Evolutionary conservation across 2,797 vertebrate genomes (phyloP), one percentile per base, ranked within the genome.

Genomic region (Cetoscarus ocellatus): DNA sequence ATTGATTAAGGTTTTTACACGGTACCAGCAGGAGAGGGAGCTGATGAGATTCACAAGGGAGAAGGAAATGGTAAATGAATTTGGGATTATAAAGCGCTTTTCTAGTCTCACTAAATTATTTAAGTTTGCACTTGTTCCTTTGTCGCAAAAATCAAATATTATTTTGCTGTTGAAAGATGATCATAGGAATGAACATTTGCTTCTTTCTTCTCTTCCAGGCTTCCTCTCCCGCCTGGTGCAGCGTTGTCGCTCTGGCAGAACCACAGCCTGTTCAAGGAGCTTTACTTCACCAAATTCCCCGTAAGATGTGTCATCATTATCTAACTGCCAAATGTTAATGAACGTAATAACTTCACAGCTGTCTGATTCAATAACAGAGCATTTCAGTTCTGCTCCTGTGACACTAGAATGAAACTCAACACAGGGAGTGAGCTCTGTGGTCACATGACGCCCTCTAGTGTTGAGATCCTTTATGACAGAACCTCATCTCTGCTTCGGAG

Each of bases 231-330:
- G 60, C 98, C 97, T 8, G 97, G 97, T 49, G 93, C 96, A 0
- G 96, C 98, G 9, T 85, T 96, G 8, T 95, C 96, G 56, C 95
- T 99, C 79, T 99, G 98, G 98, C 93, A 97, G 94, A 99, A 97
- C 91, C 60, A 90, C 11, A 91, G 93, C 51, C 88, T 95, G 39
- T 99, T 96, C 82, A 95, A 93, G 83, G 87, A 97, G 68, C 88
- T 97, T 2, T 99, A 99, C 91, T 99, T 98, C 86, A 89, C 94
- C 50, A 98, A 96, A 86, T 99, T 97, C 91, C 95, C 97, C 3
- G 98, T 99, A 95, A 94, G 96, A 86, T 6, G 15, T 13, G 0
- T 12, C 4, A 3, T 7, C 10, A 4, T 38, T 45, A 7, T 49
- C 38, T 17, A 10, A 27, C 60, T 8, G 57, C 45, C 55, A 4